A percentile compares a stretch with the other conserved stretches of the same genome.
phyloP scores from a whole-genome alignment of 92 coral and sea anemone species.

The Muricea muricata region DNA sequence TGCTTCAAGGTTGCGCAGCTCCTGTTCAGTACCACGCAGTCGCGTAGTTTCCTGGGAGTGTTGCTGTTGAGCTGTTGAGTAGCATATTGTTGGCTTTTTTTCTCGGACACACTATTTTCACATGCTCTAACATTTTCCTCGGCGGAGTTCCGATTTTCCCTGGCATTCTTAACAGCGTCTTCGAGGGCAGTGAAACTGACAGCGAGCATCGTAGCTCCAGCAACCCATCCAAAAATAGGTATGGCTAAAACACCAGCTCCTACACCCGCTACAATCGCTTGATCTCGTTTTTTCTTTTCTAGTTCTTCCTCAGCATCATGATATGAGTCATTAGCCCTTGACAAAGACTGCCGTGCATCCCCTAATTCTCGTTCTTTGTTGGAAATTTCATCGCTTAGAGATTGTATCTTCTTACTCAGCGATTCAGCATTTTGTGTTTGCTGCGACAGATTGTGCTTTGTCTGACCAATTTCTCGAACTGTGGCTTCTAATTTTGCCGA shows the following conservation, averaged over 20 bases:
- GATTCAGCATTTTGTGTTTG: background rate
- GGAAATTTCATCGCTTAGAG: conserved; percentile 1
- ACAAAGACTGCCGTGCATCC: background rate
- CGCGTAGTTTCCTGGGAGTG: background rate
- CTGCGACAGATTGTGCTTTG: background rate
- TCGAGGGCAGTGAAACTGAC: conserved; percentile 13
- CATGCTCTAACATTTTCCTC: background rate
- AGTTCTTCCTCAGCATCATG: background rate
- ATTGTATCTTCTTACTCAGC: background rate
- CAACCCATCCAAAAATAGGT: conserved; percentile 6
- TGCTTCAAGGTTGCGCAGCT: background rate
- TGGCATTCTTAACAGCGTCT: background rate
- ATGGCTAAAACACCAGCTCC: background rate
- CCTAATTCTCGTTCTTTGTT: background rate
- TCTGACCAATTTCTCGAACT: background rate
- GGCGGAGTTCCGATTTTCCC: conserved; percentile 5
- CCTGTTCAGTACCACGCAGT: background rate
- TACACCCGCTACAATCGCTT: background rate
- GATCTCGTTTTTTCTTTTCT: background rate
- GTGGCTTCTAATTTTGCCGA: background rate
- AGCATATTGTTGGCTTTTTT: background rate
- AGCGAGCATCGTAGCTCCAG: background rate
- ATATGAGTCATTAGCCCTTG: background rate
- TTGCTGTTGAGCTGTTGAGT: background rate
- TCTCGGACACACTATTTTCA: background rate